These are phyloP conservation scores for Peromyscus leucopus DNA, from an alignment of 2,113 vertebrate genomes.

Conservation along the genomic window DNA sequence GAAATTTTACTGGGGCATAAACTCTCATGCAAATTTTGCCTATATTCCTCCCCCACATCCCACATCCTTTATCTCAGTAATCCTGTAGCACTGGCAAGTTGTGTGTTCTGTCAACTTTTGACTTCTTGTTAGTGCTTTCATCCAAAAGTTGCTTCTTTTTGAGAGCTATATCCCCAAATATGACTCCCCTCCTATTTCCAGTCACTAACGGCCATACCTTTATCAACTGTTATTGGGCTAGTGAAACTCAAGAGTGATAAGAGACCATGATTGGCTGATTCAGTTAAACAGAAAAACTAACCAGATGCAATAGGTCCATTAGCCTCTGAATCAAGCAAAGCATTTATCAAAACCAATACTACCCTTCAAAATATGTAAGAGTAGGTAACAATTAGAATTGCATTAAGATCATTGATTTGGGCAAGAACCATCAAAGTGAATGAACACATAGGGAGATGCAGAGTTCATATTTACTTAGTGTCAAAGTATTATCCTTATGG, in stretches of 20 bases:
- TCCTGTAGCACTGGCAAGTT: neutral
- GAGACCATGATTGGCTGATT: neutral
- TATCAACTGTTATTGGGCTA: neutral
- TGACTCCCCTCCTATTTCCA: neutral
- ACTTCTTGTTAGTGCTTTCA: neutral
- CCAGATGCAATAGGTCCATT: neutral
- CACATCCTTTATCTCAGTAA: neutral
- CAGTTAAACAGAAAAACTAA: neutral
- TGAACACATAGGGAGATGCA: neutral
- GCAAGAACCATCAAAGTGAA: constrained; percentile 30
- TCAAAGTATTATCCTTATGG: neutral
- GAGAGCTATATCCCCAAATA: neutral
- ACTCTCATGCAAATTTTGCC: neutral
- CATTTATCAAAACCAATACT: neutral
- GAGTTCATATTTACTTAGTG: neutral
- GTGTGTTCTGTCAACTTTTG: neutral
- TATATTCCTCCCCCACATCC: neutral
- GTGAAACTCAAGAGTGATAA: neutral
- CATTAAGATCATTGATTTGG: neutral
- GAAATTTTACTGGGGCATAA: neutral
- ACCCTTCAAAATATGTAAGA: constrained; percentile 19
- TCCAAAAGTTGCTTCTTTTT: neutral
- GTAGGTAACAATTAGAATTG: neutral
- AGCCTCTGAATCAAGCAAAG: constrained; percentile 5
- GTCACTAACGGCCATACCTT: neutral